Base-by-base conservation (phyloP, 2,797 vertebrate genomes). In the Ambastaia sidthimunki region DNA sequence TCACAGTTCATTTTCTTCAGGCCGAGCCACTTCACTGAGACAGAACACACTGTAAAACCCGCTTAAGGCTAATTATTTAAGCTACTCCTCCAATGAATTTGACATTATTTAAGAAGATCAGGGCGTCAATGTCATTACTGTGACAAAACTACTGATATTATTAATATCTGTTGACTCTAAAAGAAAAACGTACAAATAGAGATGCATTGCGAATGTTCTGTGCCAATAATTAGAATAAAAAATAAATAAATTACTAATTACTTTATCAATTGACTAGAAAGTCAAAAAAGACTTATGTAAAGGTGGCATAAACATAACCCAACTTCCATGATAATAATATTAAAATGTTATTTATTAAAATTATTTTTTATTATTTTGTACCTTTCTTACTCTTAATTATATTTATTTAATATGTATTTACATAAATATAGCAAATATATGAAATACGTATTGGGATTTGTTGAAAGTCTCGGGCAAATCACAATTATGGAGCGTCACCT, bases 31-130 rank as follows among this genome's bases (percentile, higher is more conserved):
- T 71, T 67, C 31, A 13, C 41, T 67, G 74, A 66, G 52, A 71
- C 47, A 63, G 48, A 62, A 66, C 75, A 69, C 66, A 77, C 68
- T 77, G 75, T 77, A 44, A 59, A 23, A 60, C 41, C 23, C 13
- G 75, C 75, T 70, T 60, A 50, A 60, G 66, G 66, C 54, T 55
- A 70, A 77, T 69, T 69, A 70, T 77, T 25, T 41, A 50, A 60
- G 54, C 66, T 48, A 23, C 69, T 60, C 21, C 41, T 70, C 25
- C 34, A 70, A 77, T 77, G 3, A 60, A 28, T 70, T 52, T 74
- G 34, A 54, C 75, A 77, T 69, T 77, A 66, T 77, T 77, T 77
- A 54, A 77, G 18, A 69, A 41, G 65, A 60, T 50, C 65, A 68
- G 12, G 7, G n/a, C 31, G 12, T 48, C 19, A 31, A 28, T 69